Evolutionary conservation across 2,113 vertebrate genomes (phyloP), one percentile per base, ranked within the genome.

Genomic region (Gambusia holbrooki): DNA sequence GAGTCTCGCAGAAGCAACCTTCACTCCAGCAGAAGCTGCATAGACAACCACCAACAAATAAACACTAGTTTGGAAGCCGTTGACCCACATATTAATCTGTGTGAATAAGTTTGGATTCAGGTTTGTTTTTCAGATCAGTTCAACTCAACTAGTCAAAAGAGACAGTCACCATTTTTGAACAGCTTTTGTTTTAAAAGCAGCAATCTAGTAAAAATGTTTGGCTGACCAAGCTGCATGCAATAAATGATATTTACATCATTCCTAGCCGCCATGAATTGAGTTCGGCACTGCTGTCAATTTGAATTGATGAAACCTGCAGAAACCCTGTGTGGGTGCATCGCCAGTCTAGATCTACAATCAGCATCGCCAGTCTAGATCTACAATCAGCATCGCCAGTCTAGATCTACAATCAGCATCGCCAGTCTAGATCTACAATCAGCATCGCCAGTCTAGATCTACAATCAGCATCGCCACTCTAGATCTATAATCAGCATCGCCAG

Each of bases 1-100:
- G 30, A 98, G 95, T 74, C 98, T 94, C 35, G 96, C 95, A 3
- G 97, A 93, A 3, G 97, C 93, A 48, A 98, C 95, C 90, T 99
- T 99, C 88, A 99, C 95, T 33, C 95, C 96, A 0, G 97, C 96
- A 0, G 96, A 95, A 42, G 95, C 95, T 17, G 93, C 94, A 81
- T 95, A 96, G 97, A 51, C 69, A 86, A 51, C 0, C n/a, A n/a
- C n/a, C 7, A 60, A 63, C 10, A 30, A 0, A 63, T n/a, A 25
- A 58, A 25, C 3, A 58, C 9, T 9, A 58, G 6, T 25, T 11
- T 58, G 51, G 22, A 58, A 58, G 51, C 51, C n/a, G 51, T 11
- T 25, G 19, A 58, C 25, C 25, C 51, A 58, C 3, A n/a, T 10
- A n/a, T n/a, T n/a, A 58, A 51, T 22, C 17, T 7, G 48, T 22